Conservation (phyloP, 1,140 invertebrate genomes). For the Drosophila sechellia region DNA sequence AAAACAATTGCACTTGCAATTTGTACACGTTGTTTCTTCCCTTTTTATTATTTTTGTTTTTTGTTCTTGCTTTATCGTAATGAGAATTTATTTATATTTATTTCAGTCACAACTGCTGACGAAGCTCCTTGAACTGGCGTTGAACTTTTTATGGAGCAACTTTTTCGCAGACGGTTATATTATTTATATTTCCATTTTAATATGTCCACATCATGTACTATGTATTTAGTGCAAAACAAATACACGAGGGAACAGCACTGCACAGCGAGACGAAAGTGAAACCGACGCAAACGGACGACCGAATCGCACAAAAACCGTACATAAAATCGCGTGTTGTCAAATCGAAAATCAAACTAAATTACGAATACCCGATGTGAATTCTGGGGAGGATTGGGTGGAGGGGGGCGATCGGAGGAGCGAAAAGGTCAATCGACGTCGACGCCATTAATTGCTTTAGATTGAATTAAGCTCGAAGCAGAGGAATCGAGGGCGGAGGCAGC, state of each 20-base stretch:
- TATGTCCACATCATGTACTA: constrained; percentile 27
- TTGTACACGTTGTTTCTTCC: constrained; percentile 6
- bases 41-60: constrained; percentile 5
- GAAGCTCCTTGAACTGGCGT: constrained; percentile 55
- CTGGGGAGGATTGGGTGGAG: not conserved
- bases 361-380: constrained; percentile 14
- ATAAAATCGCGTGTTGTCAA: constrained; percentile 62
- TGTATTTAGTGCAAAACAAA: constrained; percentile 10
- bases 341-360: constrained; percentile 69
- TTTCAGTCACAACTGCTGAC: constrained; percentile 37
- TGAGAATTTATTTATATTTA: constrained; percentile 58
- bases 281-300: constrained; percentile 27
- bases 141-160: constrained; percentile 71
- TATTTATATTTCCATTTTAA: constrained; percentile 22
- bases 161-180: constrained; percentile 36
- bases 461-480: constrained; percentile 62
- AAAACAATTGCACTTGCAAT: constrained; percentile 30
- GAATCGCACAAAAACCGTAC: constrained; percentile 23
- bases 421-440: constrained; percentile 66
- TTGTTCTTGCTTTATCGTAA: constrained; percentile 54
- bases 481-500: constrained; percentile 10
- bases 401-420: constrained; percentile 4
- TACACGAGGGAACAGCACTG: constrained; percentile 10
- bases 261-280: constrained; percentile 63
- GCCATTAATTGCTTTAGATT: constrained; percentile 82